Conservation (phyloP, 1,140 invertebrate species). For the Hycleus cichorii region DNA sequence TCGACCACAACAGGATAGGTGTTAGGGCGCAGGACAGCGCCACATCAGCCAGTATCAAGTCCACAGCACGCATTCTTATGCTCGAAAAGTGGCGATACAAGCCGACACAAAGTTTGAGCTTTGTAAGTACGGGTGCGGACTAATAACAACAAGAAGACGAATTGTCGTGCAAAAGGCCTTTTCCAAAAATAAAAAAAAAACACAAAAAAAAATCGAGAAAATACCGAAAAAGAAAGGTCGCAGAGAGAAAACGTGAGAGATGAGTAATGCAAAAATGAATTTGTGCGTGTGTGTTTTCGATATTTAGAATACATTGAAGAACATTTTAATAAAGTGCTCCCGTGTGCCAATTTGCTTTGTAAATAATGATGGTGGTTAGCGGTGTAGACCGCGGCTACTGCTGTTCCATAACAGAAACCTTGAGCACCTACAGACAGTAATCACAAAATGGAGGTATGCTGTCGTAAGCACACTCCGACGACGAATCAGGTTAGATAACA, state of each 20-base stretch:
- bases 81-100: slow-evolving; percentile 14
- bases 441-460: slow-evolving; percentile 38
- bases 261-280: slow-evolving; percentile 28
- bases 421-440: slow-evolving; percentile 27
- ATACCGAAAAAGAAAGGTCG: too few species aligned
- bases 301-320: too few species aligned
- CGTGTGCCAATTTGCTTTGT: background rate
- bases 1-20: background rate
- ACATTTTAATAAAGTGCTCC: background rate
- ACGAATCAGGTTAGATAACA: slow-evolving; percentile 30
- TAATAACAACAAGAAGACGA: background rate
- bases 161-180: slow-evolving; percentile 20
- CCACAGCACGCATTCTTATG: slow-evolving; percentile 20
- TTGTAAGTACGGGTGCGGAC: slow-evolving; percentile 33
- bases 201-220: too few species aligned
- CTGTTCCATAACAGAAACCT: slow-evolving; percentile 15
- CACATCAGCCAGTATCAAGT: slow-evolving; percentile 5
- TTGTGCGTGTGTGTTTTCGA: slow-evolving; percentile 9
- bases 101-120: slow-evolving; percentile 16
- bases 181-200: too few species aligned
- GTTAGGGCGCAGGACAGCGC: slow-evolving; percentile 8
- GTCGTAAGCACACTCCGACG: slow-evolving; percentile 34
- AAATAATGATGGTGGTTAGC: slow-evolving; percentile 19
- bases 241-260: too few species aligned
- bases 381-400: slow-evolving; percentile 17